Conservation (phyloP, 2,797 vertebrate genomes). For the Mus spretus region DNA sequence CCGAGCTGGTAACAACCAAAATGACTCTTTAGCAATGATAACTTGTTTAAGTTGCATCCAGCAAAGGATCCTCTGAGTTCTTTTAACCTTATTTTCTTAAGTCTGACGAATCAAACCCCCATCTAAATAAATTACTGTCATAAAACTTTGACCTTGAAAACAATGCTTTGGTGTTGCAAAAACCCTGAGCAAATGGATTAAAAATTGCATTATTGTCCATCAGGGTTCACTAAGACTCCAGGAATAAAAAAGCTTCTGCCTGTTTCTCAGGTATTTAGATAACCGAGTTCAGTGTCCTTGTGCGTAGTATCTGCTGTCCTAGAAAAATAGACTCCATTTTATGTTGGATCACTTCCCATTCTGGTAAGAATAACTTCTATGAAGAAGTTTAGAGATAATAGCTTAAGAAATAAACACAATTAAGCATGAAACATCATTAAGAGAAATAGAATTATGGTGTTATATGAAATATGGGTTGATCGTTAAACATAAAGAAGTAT, state of each 20-base stretch:
- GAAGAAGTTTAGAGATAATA: neutral
- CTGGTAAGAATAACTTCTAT: neutral
- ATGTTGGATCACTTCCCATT: neutral
- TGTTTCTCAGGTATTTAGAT: neutral
- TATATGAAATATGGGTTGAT: neutral
- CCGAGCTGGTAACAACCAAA: neutral
- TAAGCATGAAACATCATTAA: neutral
- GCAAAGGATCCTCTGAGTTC: too few species aligned
- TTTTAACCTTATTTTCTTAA: neutral
- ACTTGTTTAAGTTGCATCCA: neutral
- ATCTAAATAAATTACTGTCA: conserved; percentile 1
- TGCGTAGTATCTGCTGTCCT: neutral
- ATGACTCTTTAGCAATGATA: neutral
- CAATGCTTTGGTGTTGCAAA: neutral
- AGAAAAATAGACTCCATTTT: neutral
- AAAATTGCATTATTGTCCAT: neutral
- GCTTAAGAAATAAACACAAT: neutral
- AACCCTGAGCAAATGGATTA: neutral
- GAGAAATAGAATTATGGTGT: neutral
- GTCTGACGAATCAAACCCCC: neutral
- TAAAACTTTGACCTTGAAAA: conserved; percentile 11
- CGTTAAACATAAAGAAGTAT: neutral
- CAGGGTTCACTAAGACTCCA: neutral
- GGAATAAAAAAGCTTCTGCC: neutral
- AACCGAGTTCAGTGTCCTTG: neutral